Evolutionary conservation across 2,797 vertebrate species (phyloP).

Genomic region (Peromyscus nudipes): DNA sequence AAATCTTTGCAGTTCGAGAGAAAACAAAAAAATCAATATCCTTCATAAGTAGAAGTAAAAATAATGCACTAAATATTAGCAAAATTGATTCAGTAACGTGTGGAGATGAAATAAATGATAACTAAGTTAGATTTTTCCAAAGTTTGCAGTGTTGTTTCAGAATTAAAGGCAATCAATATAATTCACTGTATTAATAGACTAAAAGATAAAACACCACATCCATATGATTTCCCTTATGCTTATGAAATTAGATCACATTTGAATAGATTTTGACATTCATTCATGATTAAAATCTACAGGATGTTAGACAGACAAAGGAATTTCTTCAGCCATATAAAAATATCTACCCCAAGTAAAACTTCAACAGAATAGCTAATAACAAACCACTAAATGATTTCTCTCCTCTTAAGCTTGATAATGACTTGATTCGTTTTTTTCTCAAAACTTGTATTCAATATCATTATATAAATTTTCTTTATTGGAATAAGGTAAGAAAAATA

Average conservation of each 20-base stretch:
- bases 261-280: not conserved
- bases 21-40: constrained; percentile 23
- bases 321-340: not conserved
- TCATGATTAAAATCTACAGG: not conserved
- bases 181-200: not conserved
- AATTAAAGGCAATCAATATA: not conserved
- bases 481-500: constrained; percentile 53
- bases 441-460: not conserved
- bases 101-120: not conserved
- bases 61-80: not conserved
- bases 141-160: not conserved
- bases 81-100: not conserved
- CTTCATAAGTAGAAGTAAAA: not conserved
- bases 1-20: not conserved
- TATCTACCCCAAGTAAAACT: not conserved
- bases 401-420: not conserved
- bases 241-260: not conserved
- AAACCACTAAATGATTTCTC: not conserved
- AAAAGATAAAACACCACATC: not conserved
- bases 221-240: not conserved
- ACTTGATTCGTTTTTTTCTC: not conserved
- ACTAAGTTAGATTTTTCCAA: not conserved
- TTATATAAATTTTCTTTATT: not conserved
- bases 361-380: not conserved
- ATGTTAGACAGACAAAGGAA: not conserved